phyloP scores from a whole-genome alignment of 2,888 invertebrate species.

The Ceriagrion tenellum region DNA sequence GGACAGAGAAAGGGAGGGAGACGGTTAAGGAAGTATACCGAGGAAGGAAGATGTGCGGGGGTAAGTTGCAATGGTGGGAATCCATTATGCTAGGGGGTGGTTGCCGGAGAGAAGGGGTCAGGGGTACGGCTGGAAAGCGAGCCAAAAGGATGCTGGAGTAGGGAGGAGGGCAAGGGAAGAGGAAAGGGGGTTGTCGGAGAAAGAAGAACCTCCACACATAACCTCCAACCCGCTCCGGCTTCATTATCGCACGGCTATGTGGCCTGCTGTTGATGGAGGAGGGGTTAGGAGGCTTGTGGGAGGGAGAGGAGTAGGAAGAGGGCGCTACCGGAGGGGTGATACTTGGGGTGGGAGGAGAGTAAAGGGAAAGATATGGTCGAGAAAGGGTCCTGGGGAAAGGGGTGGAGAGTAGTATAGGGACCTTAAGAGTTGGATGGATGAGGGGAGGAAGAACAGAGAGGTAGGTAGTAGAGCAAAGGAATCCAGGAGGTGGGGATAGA shows the following conservation, averaged over 20 bases:
- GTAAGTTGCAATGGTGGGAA: background rate
- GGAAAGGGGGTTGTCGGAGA: background rate
- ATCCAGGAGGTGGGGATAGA: too few relatives aligned
- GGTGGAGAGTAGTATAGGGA: background rate
- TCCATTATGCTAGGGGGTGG: background rate
- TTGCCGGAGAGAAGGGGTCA: background rate
- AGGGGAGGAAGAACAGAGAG: background rate
- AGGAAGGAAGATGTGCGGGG: background rate
- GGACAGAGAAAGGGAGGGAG: background rate
- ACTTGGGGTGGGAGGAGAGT: background rate
- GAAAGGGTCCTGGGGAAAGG: background rate
- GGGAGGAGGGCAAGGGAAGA: background rate
- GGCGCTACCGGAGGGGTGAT: background rate
- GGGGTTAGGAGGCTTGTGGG: background rate
- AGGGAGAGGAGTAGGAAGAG: background rate
- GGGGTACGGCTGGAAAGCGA: background rate
- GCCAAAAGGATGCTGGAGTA: background rate
- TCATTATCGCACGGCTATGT: slow-evolving; percentile 60
- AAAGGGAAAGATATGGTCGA: slow-evolving; percentile 15
- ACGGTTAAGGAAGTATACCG: too few relatives aligned
- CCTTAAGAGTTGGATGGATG: background rate
- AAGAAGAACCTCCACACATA: background rate
- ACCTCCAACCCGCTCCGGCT: slow-evolving; percentile 26
- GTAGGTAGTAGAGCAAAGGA: too few relatives aligned
- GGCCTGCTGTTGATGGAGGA: slow-evolving; percentile 54